Evolutionary conservation across 2,797 vertebrate genomes (phyloP), one percentile per base, ranked within the genome.

Genomic region (Mastacembelus armatus): DNA sequence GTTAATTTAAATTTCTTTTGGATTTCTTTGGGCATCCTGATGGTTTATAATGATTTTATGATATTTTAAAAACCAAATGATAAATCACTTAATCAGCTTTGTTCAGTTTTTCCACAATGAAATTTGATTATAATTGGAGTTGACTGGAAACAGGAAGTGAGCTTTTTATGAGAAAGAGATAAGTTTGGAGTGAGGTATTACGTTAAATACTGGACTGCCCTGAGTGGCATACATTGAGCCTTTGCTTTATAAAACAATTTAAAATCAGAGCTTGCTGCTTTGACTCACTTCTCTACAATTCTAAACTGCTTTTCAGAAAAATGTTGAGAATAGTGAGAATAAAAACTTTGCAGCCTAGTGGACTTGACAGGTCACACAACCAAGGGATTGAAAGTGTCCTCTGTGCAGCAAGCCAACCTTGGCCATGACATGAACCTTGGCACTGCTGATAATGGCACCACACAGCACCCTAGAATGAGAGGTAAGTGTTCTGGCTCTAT

Each of bases 401-500:
- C 56, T 76, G 56, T n/a, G 66, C 24, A 66, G 45, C 18, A 2
- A 51, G 35, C 58, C 80, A 84, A 83, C 83, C 81, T 79, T 83
- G 85, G 62, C 71, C 56, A 55, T 57, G 77, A 67, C 42, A 35
- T 70, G 78, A 83, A 84, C 81, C 75, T 42, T 42, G 43, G 56
- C 16, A 19, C 55, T 2, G 29, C 48, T 85, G 85, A 85, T 89
- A 80, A 84, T 72, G n/a, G 64, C 69, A 72, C 48, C 67, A 78
- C 85, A 70, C 18, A 44, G 55, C 56, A 77, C 54, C 32, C 65
- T 33, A 74, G 62, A 32, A 71, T 51, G 27, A 45, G 18, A 51
- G 65, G 22, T 63, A 51, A 84, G 80, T 22, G 40, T 67, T 61
- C 66, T 57, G 75, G 72, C 71, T 80, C 27, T 73, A 36, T 81